Percentiles rank a stretch among this genome's conserved stretches.
Evolutionary conservation across 1,140 invertebrate species (phyloP).

Genomic region (Bathynomus jamesi): DNA sequence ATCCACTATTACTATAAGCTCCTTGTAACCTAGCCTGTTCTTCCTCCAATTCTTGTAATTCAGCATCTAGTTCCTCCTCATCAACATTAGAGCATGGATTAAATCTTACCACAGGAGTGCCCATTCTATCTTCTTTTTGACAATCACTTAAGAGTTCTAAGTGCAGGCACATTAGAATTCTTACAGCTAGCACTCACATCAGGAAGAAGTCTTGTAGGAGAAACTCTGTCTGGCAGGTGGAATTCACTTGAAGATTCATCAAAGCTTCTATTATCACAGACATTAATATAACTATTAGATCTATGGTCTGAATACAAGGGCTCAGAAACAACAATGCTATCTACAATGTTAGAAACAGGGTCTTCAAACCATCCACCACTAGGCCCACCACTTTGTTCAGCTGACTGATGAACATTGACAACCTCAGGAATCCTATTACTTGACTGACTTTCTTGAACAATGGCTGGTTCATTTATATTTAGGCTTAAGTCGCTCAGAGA

Average conservation of each 20-base stretch:
- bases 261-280: no score
- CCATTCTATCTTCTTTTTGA: background rate
- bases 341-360: no score
- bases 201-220: conserved; percentile 4
- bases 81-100: conserved; percentile 43
- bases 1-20: conserved; percentile 26
- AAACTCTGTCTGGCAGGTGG: background rate
- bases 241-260: no score
- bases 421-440: conserved; percentile 29
- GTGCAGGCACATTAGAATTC: no score
- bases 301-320: no score
- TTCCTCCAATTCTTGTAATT: conserved; percentile 44
- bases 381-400: conserved; percentile 7
- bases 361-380: background rate
- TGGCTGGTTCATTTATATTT: conserved; percentile 29
- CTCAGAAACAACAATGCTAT: no score
- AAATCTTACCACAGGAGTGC: conserved; percentile 18
- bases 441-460: conserved; percentile 32
- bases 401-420: conserved; percentile 33
- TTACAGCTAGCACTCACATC: no score
- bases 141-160: background rate
- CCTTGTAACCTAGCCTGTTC: conserved; percentile 28
- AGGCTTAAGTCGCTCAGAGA: conserved; percentile 11
- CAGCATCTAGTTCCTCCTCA: conserved; percentile 52
- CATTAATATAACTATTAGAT: no score